Evolutionary conservation across 1,140 invertebrate species (phyloP).

Genomic region (Diorhabda carinulata): DNA sequence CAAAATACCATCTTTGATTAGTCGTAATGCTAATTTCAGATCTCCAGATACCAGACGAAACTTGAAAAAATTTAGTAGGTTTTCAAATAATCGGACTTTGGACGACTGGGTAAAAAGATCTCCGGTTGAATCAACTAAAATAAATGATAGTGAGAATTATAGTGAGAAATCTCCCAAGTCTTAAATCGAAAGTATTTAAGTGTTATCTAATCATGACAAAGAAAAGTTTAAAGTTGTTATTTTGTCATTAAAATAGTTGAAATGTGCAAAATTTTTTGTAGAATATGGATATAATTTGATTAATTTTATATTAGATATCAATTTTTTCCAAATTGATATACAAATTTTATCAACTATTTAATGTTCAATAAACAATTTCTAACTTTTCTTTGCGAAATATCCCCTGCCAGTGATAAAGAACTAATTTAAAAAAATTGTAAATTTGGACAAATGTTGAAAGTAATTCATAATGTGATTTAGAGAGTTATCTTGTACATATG

Average conservation of each 20-base stretch:
- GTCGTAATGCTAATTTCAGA: conserved; percentile 21
- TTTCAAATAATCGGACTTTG: conserved; percentile 31
- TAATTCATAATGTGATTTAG: conserved; percentile 5
- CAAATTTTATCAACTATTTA: too few species aligned
- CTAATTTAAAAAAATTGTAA: neutral
- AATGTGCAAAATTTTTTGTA: too few species aligned
- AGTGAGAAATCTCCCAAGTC: too few species aligned
- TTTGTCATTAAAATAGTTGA: too few species aligned
- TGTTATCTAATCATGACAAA: too few species aligned
- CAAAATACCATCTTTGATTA: conserved; percentile 15
- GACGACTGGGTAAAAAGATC: conserved; percentile 31
- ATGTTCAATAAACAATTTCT: too few species aligned
- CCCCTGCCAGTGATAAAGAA: neutral
- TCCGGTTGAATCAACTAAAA: neutral
- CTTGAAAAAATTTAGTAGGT: conserved; percentile 23
- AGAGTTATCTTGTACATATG: conserved; percentile 34
- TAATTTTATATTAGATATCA: too few species aligned
- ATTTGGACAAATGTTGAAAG: neutral
- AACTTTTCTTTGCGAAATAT: neutral
- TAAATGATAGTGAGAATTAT: neutral
- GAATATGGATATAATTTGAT: too few species aligned
- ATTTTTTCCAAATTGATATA: too few species aligned
- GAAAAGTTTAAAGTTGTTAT: too few species aligned
- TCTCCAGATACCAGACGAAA: conserved; percentile 25
- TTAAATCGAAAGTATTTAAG: too few species aligned